These are phyloP conservation scores for Fulmarus glacialis DNA, from an alignment of 2,113 vertebrate genomes.

Conservation along the genomic window DNA sequence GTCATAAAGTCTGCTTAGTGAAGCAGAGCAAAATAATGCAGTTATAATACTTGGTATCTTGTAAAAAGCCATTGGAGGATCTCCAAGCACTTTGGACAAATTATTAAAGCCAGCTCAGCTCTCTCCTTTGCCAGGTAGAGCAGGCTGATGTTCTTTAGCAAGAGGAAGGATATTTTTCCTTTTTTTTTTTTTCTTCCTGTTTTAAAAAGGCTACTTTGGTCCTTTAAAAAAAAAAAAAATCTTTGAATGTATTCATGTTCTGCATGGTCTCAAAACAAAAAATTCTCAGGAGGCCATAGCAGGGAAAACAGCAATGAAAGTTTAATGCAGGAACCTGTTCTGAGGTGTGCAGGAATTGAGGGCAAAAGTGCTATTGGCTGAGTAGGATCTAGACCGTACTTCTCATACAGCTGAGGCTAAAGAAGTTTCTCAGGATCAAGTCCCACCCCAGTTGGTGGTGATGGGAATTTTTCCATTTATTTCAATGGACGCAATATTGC, in stretches of 20 bases:
- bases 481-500: not conserved
- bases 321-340: not conserved
- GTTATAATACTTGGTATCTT: not conserved
- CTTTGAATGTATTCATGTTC: not conserved
- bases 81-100: not conserved
- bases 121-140: not conserved
- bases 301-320: not conserved
- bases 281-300: not conserved
- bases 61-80: not conserved
- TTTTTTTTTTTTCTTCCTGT: not conserved
- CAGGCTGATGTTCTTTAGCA: not conserved
- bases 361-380: not conserved
- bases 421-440: not conserved
- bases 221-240: not conserved
- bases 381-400: not conserved
- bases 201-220: not conserved
- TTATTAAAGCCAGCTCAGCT: not conserved
- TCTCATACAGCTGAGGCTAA: not conserved
- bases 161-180: not conserved
- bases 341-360: not conserved
- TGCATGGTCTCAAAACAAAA: not conserved
- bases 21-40: constrained; percentile 5
- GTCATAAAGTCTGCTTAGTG: not conserved
- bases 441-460: not conserved
- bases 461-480: not conserved